Evolutionary conservation across 2,797 vertebrate genomes (phyloP), one percentile per base, ranked within the genome.

Genomic region (Peromyscus eremicus): DNA sequence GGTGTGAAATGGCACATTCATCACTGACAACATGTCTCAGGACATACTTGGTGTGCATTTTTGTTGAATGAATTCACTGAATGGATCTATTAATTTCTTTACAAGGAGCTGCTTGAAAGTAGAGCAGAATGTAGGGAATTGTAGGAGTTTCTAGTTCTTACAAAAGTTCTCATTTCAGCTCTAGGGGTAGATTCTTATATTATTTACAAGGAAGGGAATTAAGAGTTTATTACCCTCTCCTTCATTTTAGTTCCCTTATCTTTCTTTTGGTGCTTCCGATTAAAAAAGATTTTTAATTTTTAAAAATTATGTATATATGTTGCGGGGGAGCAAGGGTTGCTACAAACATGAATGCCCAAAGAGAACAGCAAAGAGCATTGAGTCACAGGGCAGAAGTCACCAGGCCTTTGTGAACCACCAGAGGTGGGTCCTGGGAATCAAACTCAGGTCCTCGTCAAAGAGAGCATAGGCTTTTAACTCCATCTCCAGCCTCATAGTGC

Each of bases 61-160:
- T 37, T 37, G 34, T 83, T 29, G 25, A 75, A 73, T 81, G 52
- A 68, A 34, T 94, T 93, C 23, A 70, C 23, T n/a, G 34, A 89
- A 68, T 92, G 23, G 46, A 27, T 66, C 6, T 68, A n/a, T 88
- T 91, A 32, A n/a, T 93, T 91, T 92, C 49, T 85, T 79, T 93
- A 73, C 11, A 85, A 95, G n/a, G 80, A 46, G 71, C 4, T 23
- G n/a, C 43, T 62, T 77, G 2, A 70, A 73, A 92, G 77, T 64
- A 75, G 32, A 71, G 21, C 57, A 68, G 13, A 94, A 82, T 93
- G 82, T 89, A 25, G 5, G 43, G 60, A 94, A 88, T 94, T 92
- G 3, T 29, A 77, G 12, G 17, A 91, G 81, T 94, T 81, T 88
- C 34, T 89, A 62, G 81, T 79, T 96, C 21, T 85, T 52, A 37